Conservation (phyloP, 2,113 vertebrate genomes). For the Takifugu flavidus region DNA sequence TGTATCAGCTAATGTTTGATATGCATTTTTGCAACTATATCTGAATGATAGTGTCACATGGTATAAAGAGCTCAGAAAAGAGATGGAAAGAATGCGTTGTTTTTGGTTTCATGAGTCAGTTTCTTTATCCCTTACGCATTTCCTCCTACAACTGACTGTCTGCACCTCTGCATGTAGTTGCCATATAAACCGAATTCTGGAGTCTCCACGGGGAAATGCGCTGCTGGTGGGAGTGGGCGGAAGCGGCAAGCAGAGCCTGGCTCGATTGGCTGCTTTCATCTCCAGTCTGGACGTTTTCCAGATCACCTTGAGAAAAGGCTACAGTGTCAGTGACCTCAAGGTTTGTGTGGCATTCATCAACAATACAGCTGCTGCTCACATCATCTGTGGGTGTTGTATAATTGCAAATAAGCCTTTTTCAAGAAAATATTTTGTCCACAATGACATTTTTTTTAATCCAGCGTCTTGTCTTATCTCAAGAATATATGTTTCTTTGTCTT, state of each 20-base stretch:
- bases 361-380: background rate
- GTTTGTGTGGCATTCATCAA: conserved; percentile 55
- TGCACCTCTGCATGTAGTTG: conserved; percentile 76
- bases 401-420: too few relatives aligned
- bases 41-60: conserved; percentile 4
- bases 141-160: conserved; percentile 18
- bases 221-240: conserved; percentile 92
- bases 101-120: conserved; percentile 48
- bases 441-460: too few relatives aligned
- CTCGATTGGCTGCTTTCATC: conserved; percentile 93
- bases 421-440: too few relatives aligned
- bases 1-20: background rate
- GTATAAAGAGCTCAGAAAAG: conserved; percentile 2
- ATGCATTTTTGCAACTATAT: background rate
- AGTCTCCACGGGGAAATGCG: conserved; percentile 86
- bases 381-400: too few relatives aligned
- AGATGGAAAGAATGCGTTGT: conserved; percentile 10
- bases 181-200: conserved; percentile 89
- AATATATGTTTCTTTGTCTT: too few relatives aligned
- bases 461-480: too few relatives aligned
- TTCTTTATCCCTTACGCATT: conserved; percentile 28
- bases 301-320: conserved; percentile 89
- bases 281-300: conserved; percentile 92
- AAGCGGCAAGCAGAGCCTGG: conserved; percentile 94
- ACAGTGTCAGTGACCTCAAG: conserved; percentile 87